These are phyloP conservation scores for Pachycephus smyrnensis DNA, from an alignment of 2,888 invertebrate species.

Conservation along the genomic window DNA sequence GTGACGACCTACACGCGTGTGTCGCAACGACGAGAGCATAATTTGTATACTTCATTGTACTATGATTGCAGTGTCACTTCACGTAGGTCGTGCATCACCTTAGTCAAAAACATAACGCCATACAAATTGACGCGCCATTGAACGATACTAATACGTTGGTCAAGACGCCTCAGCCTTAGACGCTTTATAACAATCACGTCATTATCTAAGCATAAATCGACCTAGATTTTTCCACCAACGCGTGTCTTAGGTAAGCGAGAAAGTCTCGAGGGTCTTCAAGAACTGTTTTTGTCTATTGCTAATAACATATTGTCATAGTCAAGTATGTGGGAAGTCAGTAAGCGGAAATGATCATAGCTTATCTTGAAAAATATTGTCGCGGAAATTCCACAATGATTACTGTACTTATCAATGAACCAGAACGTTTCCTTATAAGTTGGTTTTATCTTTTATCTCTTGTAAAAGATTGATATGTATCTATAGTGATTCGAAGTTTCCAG, in stretches of 20 bases:
- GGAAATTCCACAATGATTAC: background rate
- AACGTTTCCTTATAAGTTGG: background rate
- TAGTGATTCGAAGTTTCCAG: background rate
- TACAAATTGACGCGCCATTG: background rate
- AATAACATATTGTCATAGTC: background rate
- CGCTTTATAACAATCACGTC: background rate
- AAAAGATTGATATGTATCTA: background rate
- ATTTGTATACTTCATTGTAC: conserved; percentile 24
- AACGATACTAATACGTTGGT: background rate
- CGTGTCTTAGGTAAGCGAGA: background rate
- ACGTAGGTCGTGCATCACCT: conserved; percentile 19
- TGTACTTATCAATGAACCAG: background rate
- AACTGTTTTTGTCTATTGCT: background rate
- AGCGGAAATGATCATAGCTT: background rate
- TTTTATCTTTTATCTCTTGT: background rate
- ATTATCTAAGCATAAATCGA: background rate
- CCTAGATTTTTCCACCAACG: background rate
- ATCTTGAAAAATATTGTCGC: background rate
- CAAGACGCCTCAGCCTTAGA: background rate
- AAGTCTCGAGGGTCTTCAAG: background rate
- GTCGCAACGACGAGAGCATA: conserved; percentile 30
- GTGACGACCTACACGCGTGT: conserved; percentile 23
- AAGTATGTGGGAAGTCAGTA: background rate
- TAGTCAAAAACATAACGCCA: conserved; percentile 1
- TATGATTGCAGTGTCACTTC: conserved; percentile 26